A percentile compares a stretch with the other conserved stretches of the same genome.
Conservation (phyloP, 2,888 invertebrate species). For the Philereme transversata region DNA sequence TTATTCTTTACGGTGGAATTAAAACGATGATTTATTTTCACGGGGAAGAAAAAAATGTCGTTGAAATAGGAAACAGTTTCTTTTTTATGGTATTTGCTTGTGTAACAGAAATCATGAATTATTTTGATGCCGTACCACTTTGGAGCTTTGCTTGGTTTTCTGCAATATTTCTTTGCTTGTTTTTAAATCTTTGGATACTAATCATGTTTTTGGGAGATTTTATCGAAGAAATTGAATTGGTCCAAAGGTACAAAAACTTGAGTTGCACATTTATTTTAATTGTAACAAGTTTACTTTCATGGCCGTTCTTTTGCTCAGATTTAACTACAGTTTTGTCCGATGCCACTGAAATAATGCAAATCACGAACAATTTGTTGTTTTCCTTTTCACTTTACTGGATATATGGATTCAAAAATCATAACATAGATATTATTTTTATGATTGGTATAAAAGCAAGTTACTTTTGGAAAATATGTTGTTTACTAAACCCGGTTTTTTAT, state of each 20-base stretch:
- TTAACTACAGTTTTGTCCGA: conserved; percentile 57
- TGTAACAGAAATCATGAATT: conserved; percentile 64
- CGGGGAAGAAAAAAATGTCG: conserved; percentile 66
- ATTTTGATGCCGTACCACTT: conserved; percentile 59
- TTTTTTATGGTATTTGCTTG: conserved; percentile 63
- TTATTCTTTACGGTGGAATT: conserved; percentile 65
- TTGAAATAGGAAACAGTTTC: conserved; percentile 58
- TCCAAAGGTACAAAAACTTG: conserved; percentile 47
- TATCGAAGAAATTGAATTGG: conserved; percentile 42
- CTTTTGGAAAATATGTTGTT: conserved; percentile 68
- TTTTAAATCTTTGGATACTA: conserved; percentile 62
- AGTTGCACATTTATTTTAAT: conserved; percentile 47
- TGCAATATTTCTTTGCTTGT: conserved; percentile 55
- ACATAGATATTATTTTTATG: conserved; percentile 74
- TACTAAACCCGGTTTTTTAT: conserved; percentile 61
- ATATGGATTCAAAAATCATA: conserved; percentile 68
- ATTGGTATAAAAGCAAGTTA: conserved; percentile 72
- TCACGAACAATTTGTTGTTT: conserved; percentile 59
- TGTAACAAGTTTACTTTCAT: conserved; percentile 49
- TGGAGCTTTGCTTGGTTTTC: conserved; percentile 72
- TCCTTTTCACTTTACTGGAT: conserved; percentile 71
- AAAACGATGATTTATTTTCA: conserved; percentile 74
- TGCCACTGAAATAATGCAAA: conserved; percentile 61
- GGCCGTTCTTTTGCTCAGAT: conserved; percentile 70
- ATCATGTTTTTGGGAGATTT: conserved; percentile 58